Evolutionary conservation across 2,888 invertebrate species (phyloP), one percentile per base, ranked within the genome.

Genomic region (Aquatica leii): DNA sequence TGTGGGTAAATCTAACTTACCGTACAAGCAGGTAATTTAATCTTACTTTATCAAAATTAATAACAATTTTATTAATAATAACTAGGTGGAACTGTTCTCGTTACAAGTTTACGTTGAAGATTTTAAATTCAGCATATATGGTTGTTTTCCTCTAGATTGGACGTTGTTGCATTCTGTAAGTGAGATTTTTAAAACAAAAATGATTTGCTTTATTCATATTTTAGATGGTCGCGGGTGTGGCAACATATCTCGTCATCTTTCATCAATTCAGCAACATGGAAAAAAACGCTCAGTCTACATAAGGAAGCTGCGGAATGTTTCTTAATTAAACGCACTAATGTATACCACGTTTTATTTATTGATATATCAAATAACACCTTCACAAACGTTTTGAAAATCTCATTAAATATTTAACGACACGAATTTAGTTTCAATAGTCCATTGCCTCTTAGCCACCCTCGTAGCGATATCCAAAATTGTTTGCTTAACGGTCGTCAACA

Each of bases 61-160:
- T 24, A 9, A 50, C 12, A n/a, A n/a, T n/a, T n/a, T n/a, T n/a
- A n/a, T n/a, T n/a, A n/a, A 50, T 1, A 50, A 34, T 24, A 6
- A 49, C 18, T 14, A 62, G 62, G 53, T 62, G 1, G 62, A 62
- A 34, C n/a, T 62, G 12, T 57, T 62, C 49, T 58, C 58, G 1
- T 21, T 62, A 11, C 62, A 58, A 62, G 58, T 58, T 6, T 58
- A 57, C n/a, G 20, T 62, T 11, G 57, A 62, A 41, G 53, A 58
- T 21, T 58, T 62, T 35, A 37, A 48, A 18, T 62, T 62, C 34
- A 58, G 46, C 11, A 40, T 62, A 24, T 62, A 58, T 53, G 58
- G 62, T 24, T 62, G 20, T 53, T 62, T 62, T 34, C 62, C 62
- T 5, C 24, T 62, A 52, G 58, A 62, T 24, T 62, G 62, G 62